Evolutionary conservation across 2,797 vertebrate species (phyloP), one percentile per base, ranked within the genome.

Genomic region (Arnoldichthys spilopterus): DNA sequence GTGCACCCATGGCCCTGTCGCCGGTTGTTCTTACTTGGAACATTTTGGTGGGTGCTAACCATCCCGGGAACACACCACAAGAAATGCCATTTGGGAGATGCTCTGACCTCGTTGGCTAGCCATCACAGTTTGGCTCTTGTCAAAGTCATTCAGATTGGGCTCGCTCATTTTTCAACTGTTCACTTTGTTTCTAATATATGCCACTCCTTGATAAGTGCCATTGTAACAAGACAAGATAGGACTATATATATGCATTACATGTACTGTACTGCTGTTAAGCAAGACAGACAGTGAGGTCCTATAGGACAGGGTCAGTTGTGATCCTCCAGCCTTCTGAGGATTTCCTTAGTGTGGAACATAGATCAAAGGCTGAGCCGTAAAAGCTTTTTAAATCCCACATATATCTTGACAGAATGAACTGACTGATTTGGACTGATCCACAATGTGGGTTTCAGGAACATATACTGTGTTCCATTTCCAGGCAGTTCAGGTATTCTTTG

Each of bases 311-410:
- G 24, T 34, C 12, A 51, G 34, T n/a, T 30, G 70, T 26, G 32
- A 34, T 80, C 34, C 51, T 56, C 26, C 13, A n/a, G 11, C 45
- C 34, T 28, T 49, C 24, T 15, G 6, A 53, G 34, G 13, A 43
- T 68, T 62, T 77, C 66, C 30, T 71, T 4, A 9, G 15, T 45
- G 40, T 64, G 34, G 58, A 47, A 34, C 51, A 51, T 66, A 20
- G 47, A 81, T 72, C 68, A 69, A 69, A 72, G 37, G 24, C 66
- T 34, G 30, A 68, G 49, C 30, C n/a, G 32, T 54, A 58, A 16
- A 32, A 7, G 24, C 16, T 69, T 76, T 76, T 37, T 64, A 34
- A 72, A 76, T 69, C 49, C 24, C 24, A 54, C 24, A 37, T 67
- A 61, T 43, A 45, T 76, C 24, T 54, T 53, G 59, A 54, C 67